Conservation (phyloP, 1,140 invertebrate genomes). For the Hermatobates lingyangjiaoensis region DNA sequence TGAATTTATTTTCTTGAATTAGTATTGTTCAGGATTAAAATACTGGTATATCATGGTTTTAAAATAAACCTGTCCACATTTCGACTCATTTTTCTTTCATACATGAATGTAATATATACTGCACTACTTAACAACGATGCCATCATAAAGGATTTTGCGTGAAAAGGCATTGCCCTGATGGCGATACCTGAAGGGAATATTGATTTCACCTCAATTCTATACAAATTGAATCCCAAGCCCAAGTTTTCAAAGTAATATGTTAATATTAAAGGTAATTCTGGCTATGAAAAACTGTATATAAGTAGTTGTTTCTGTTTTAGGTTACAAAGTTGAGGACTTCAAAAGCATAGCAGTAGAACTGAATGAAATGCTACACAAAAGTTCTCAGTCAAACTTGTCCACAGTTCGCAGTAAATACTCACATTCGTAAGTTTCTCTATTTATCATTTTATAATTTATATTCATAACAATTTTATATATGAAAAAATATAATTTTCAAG, state of each 20-base stretch:
- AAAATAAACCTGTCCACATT: not conserved
- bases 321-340: slow-evolving; percentile 58
- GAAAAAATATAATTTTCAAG: too few relatives aligned
- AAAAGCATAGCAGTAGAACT: slow-evolving; percentile 45
- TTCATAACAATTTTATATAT: too few relatives aligned
- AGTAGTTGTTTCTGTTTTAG: slow-evolving; percentile 21
- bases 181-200: not conserved
- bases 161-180: not conserved
- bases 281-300: not conserved
- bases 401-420: slow-evolving; percentile 88
- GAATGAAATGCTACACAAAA: slow-evolving; percentile 56
- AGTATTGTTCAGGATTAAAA: not conserved
- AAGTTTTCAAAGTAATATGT: not conserved
- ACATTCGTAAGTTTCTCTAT: slow-evolving; percentile 58
- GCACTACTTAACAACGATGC: too few relatives aligned
- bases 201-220: not conserved
- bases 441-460: too few relatives aligned
- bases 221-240: not conserved
- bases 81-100: not conserved
- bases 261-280: not conserved
- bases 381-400: slow-evolving; percentile 50
- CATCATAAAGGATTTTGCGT: not conserved
- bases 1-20: too few relatives aligned
- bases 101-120: too few relatives aligned
- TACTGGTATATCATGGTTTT: not conserved